These are phyloP conservation scores for Alviniconcha marisindica DNA, from an alignment of 1,140 invertebrate genomes.

Conservation along the genomic window DNA sequence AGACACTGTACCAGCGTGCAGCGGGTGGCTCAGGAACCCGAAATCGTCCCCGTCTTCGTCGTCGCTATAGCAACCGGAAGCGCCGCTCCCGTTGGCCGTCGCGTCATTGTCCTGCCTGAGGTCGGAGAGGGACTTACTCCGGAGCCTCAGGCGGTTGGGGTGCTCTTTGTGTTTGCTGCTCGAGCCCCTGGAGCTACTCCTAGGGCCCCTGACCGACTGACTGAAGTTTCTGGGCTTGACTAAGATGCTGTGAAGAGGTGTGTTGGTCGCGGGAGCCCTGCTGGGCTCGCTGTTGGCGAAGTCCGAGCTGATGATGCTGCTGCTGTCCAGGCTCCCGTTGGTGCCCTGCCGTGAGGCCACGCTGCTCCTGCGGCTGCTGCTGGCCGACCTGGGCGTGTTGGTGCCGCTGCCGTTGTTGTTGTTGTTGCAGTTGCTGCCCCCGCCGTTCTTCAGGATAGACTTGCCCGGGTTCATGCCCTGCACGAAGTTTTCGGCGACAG, in stretches of 20 bases:
- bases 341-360: not conserved
- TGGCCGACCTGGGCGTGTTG: conserved; percentile 8
- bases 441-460: not conserved
- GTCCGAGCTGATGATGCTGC: not conserved
- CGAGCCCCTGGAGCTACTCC: not conserved
- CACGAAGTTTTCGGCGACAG: conserved; percentile 17
- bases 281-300: not conserved
- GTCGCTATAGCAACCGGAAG: conserved; percentile 52
- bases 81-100: not conserved
- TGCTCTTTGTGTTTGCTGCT: conserved; percentile 15
- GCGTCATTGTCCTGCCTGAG: conserved; percentile 45
- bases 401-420: conserved; percentile 17
- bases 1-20: conserved; percentile 43
- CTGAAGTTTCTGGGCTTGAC: not conserved
- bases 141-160: not conserved
- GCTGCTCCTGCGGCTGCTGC: not conserved
- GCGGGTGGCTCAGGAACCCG: conserved; percentile 66
- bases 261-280: not conserved
- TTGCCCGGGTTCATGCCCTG: not conserved
- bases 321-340: not conserved
- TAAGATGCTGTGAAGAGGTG: not conserved
- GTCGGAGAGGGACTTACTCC: conserved; percentile 64
- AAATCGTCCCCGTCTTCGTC: conserved; percentile 71
- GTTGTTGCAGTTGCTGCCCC: not conserved
- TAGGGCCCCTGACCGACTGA: conserved; percentile 8